Percentiles rank a stretch among this genome's conserved stretches.
Conservation (phyloP, 2,797 vertebrate species). For the Pteronotus mesoamericanus region DNA sequence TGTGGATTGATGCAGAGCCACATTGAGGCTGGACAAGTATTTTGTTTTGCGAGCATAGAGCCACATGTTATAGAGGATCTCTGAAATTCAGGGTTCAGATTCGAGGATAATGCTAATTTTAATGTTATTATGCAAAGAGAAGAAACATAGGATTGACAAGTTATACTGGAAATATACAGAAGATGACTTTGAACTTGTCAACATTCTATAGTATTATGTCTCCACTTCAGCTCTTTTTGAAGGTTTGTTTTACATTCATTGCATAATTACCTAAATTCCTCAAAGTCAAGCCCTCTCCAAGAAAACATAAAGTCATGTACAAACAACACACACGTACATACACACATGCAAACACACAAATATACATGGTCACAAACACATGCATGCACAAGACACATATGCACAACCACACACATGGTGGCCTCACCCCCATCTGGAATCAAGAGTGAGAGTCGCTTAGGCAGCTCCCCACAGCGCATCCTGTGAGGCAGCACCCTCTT, state of each 20-base stretch:
- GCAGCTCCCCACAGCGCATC: not conserved
- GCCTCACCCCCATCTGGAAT: not conserved
- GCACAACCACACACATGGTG: too few relatives aligned
- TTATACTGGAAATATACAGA: not conserved
- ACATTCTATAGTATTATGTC: not conserved
- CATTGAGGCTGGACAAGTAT: conserved; percentile 27
- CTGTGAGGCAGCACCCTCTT: not conserved
- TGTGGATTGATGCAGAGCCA: conserved; percentile 43
- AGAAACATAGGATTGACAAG: not conserved
- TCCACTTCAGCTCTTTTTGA: not conserved
- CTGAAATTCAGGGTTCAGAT: conserved; percentile 21
- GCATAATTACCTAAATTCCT: not conserved
- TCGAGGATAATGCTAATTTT: not conserved
- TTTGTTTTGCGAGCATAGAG: conserved; percentile 34
- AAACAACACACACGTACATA: not conserved
- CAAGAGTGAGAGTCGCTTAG: not conserved
- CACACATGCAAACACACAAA: not conserved
- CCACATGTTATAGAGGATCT: not conserved
- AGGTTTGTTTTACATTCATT: not conserved
- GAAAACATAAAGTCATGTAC: not conserved
- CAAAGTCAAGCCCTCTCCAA: not conserved
- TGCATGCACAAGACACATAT: fast-evolving
- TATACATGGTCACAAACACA: not conserved
- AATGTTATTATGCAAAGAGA: not conserved
- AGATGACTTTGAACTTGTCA: not conserved